A percentile compares a stretch with the other conserved stretches of the same genome.
phyloP scores from a whole-genome alignment of 2,888 invertebrate genomes.

The Agrochola lychnidis region DNA sequence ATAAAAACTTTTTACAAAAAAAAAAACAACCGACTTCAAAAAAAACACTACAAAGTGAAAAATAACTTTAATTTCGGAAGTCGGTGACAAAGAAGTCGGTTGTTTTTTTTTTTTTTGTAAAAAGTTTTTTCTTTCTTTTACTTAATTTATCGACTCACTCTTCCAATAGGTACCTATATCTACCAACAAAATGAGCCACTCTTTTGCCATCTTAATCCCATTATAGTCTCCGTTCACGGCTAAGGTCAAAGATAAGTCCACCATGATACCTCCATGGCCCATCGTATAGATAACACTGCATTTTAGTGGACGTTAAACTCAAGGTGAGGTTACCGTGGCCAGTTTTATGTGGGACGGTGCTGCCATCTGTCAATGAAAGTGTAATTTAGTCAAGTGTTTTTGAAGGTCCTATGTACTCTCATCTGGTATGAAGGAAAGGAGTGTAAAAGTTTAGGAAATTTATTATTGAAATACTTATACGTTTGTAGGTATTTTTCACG shows the following conservation, averaged over 20 bases:
- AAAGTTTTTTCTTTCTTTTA: background rate
- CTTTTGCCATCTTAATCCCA: slow-evolving; percentile 19
- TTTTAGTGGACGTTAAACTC: slow-evolving; percentile 48
- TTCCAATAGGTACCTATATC: background rate
- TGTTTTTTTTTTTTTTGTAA: too few species aligned
- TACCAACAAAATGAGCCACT: slow-evolving; percentile 2
- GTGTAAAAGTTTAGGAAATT: background rate
- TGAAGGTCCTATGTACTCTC: background rate
- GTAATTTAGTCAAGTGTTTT: slow-evolving; percentile 25
- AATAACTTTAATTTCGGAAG: too few species aligned
- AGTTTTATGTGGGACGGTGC: slow-evolving; percentile 36
- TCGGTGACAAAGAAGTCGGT: too few species aligned
- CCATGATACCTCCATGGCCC: slow-evolving; percentile 35
- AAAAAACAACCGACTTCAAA: too few species aligned
- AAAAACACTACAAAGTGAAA: too few species aligned
- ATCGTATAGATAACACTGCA: slow-evolving; percentile 52
- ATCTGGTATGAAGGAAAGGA: background rate
- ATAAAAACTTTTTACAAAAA: too few species aligned
- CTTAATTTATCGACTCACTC: background rate
- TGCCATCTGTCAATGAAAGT: slow-evolving; percentile 43
- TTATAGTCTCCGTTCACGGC: slow-evolving; percentile 34
- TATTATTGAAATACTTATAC: background rate
- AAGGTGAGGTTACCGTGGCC: slow-evolving; percentile 31
- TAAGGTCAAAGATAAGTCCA: slow-evolving; percentile 54
- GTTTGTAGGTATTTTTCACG: background rate